Evolutionary conservation across 2,888 invertebrate species (phyloP), one percentile per base, ranked within the genome.

Genomic region (Yponomeuta plumbellus): DNA sequence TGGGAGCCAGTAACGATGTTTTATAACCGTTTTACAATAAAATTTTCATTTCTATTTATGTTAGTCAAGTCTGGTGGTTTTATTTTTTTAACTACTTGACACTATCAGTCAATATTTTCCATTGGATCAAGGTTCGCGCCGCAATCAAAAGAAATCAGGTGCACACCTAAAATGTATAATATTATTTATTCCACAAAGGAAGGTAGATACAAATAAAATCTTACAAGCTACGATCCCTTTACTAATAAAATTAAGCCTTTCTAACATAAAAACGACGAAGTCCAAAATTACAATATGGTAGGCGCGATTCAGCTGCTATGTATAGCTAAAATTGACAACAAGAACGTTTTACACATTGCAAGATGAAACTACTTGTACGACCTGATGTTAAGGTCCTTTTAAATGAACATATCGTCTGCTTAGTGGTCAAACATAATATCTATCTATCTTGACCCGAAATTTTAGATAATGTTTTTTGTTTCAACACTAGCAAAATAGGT

Each of bases 201-300:
- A 52, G 44, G 44, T 52, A 52, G 17, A 52, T 52, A 52, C 44
- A 52, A 52, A 52, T 52, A 52, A 52, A 52, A 52, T 52, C 44
- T 52, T 52, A 52, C 44, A 52, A 52, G 44, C 44, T 52, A 52
- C 2, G 3, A 52, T 52, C 44, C 44, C 44, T 52, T 52, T 52
- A 52, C 44, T 52, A 52, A 52, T 52, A 52, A 52, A 52, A 52
- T 52, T 52, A 52, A 52, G 44, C 44, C 44, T 52, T 52, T 52
- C 44, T 52, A 52, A 17, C 13, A 52, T 17, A 13, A 52, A 6
- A 17, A 52, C 5, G 44, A 52, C 44, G 17, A 52, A 52, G 44
- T 13, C 17, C 17, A 3, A 2, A 52, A 13, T 17, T 52, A 52
- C 44, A 52, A 17, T 52, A 52, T 52, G 44, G 34, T 34, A 34